Evolutionary conservation across 2,797 vertebrate species (phyloP).

Genomic region (Phylloscopus collybita): DNA sequence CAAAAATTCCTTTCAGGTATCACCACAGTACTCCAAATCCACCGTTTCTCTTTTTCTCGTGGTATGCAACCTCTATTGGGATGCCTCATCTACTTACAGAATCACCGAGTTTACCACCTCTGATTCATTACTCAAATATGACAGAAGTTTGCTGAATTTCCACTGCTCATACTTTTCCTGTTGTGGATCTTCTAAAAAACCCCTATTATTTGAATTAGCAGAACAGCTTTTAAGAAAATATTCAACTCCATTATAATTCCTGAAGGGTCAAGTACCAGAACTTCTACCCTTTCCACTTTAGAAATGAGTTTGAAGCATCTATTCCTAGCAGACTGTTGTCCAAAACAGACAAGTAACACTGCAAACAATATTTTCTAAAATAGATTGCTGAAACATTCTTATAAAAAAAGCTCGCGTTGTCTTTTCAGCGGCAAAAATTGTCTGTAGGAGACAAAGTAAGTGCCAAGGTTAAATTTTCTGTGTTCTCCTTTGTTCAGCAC

Average conservation of each 20-base stretch:
- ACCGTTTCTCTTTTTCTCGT: neutral
- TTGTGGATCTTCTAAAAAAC: neutral
- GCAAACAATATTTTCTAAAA: neutral
- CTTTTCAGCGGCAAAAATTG: neutral
- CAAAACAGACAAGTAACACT: neutral
- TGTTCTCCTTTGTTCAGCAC: neutral
- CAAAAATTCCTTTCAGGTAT: neutral
- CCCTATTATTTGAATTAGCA: neutral
- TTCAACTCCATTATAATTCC: neutral
- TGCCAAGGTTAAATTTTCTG: neutral
- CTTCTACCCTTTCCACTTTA: neutral
- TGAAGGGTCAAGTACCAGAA: neutral
- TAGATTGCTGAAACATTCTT: neutral
- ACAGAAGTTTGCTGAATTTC: neutral
- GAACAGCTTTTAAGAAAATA: neutral
- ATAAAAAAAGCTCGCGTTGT: neutral
- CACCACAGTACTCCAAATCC: neutral
- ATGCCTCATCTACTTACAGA: neutral
- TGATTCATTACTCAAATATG: neutral
- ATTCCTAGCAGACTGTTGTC: neutral
- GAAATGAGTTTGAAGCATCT: neutral
- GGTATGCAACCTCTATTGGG: accelerated
- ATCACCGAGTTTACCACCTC: neutral
- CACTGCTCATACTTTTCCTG: neutral
- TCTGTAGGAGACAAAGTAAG: neutral